Percentiles rank a stretch among this genome's conserved stretches.
Evolutionary conservation across 2,113 vertebrate species (phyloP).

Genomic region (Aplodontia rufa): DNA sequence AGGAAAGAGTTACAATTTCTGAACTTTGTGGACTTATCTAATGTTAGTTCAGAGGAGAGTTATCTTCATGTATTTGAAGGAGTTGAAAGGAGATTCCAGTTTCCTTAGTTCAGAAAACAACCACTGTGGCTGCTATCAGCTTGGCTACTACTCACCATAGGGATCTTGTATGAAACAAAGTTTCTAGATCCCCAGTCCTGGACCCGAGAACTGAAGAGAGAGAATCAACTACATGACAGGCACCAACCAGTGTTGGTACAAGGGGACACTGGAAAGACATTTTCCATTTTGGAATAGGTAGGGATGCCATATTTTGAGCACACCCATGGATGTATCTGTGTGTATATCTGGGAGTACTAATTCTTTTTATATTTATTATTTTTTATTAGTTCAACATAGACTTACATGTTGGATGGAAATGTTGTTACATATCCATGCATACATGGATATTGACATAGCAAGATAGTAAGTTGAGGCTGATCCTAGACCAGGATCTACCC

Average conservation of each 20-base stretch:
- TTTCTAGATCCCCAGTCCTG: neutral
- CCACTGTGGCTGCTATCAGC: neutral
- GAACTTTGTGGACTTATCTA: neutral
- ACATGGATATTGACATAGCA: too few relatives aligned
- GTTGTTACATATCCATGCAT: too few relatives aligned
- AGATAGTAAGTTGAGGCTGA: too few relatives aligned
- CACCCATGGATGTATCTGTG: neutral
- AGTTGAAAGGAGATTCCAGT: neutral
- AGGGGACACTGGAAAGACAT: neutral
- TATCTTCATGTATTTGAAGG: neutral
- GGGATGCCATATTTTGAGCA: neutral
- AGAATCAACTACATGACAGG: too few relatives aligned
- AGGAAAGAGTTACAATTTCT: neutral
- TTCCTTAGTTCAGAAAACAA: neutral
- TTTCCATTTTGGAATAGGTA: accelerated
- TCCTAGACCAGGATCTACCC: too few relatives aligned
- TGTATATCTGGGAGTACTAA: too few relatives aligned
- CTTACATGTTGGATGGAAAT: too few relatives aligned
- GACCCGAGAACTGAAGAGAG: neutral
- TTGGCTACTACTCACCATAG: neutral
- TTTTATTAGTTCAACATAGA: too few relatives aligned
- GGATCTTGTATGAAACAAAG: neutral
- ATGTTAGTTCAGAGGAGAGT: neutral
- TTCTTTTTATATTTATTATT: too few relatives aligned
- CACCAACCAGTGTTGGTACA: accelerated